Evolutionary conservation across 2,888 invertebrate genomes (phyloP).

Genomic region (Drosophila aldrichi): DNA sequence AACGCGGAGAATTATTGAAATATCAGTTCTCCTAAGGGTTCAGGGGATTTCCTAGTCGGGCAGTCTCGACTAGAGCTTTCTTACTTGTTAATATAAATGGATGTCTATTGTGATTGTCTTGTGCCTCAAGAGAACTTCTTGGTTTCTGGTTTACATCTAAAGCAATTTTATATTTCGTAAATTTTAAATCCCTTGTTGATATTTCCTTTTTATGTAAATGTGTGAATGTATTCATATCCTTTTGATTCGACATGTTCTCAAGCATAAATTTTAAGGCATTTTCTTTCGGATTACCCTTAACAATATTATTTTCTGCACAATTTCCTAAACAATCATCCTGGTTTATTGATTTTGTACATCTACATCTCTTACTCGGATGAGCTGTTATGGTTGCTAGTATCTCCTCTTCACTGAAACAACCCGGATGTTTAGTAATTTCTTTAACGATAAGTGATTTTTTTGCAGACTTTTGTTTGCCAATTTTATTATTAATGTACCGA

Average conservation of each 20-base stretch:
- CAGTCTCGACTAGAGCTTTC: no score
- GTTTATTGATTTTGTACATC: slow-evolving; percentile 44
- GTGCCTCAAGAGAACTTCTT: slow-evolving; percentile 23
- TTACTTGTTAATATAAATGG: slow-evolving; percentile 33
- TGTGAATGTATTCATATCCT: slow-evolving; percentile 2
- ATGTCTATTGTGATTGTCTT: slow-evolving; percentile 58
- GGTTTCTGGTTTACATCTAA: slow-evolving; percentile 33
- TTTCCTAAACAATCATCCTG: slow-evolving; percentile 17
- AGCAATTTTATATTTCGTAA: slow-evolving; percentile 24
- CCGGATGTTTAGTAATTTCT: slow-evolving; percentile 18
- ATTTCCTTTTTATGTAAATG: slow-evolving; percentile 7
- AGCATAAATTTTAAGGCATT: slow-evolving; percentile 5
- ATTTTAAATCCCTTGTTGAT: slow-evolving; percentile 27
- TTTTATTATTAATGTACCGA: slow-evolving; percentile 75
- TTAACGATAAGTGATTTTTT: slow-evolving; percentile 29
- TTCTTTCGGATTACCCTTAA: slow-evolving; percentile 18
- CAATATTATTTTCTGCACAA: slow-evolving; percentile 1
- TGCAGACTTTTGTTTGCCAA: slow-evolving; percentile 26
- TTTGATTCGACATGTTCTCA: slow-evolving; percentile 12
- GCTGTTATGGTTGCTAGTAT: slow-evolving; percentile 24
- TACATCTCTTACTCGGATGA: slow-evolving; percentile 39
- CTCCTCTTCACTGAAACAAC: slow-evolving; percentile 20
- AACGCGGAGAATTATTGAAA: no score
- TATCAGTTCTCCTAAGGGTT: no score
- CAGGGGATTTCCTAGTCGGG: no score